phyloP scores from a whole-genome alignment of 2,113 vertebrate species.

The Emydocephalus ijimae region DNA sequence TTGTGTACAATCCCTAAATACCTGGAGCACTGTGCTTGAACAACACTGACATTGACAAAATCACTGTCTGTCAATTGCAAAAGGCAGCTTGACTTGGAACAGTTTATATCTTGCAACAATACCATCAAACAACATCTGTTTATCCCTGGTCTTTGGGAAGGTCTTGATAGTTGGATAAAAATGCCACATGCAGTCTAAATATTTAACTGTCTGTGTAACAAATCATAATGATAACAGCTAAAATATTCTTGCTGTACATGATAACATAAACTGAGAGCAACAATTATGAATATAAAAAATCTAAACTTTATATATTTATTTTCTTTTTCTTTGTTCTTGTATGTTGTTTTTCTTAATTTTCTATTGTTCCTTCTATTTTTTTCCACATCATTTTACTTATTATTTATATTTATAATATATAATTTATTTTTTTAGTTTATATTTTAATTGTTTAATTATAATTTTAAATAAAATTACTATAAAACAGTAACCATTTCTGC shows the following conservation, averaged over 20 bases:
- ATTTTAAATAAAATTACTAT: not conserved
- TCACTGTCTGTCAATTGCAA: too few species aligned
- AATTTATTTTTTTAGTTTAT: not conserved
- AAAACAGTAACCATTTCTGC: slow-evolving; percentile 22
- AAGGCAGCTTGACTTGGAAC: too few species aligned
- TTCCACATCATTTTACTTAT: not conserved
- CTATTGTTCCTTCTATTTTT: not conserved
- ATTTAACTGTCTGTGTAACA: too few species aligned
- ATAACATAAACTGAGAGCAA: not conserved
- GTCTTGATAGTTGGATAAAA: too few species aligned
- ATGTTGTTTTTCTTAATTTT: not conserved
- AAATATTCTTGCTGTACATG: not conserved
- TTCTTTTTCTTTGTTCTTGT: not conserved
- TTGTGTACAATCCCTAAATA: too few species aligned
- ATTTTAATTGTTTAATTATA: not conserved
- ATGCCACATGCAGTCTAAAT: too few species aligned
- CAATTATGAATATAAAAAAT: not conserved
- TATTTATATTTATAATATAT: too few species aligned
- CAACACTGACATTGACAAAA: too few species aligned
- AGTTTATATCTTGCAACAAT: too few species aligned
- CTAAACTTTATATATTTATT: not conserved
- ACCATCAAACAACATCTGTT: too few species aligned
- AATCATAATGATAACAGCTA: not conserved
- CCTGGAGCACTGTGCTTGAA: too few species aligned
- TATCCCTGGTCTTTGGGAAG: too few species aligned